Conservation (phyloP, 2,888 invertebrate genomes). For the Acrobasis consociella region DNA sequence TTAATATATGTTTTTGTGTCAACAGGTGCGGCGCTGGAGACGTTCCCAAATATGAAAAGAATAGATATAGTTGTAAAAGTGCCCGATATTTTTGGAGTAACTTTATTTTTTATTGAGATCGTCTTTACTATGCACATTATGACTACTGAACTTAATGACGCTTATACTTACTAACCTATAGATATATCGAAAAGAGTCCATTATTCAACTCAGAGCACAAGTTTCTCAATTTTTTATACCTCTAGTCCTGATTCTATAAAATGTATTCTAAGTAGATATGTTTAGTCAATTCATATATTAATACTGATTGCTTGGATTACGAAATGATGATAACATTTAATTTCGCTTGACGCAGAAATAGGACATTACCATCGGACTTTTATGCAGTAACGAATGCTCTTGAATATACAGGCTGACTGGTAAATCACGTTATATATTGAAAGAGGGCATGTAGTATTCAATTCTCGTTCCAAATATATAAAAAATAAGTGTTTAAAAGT, state of each 20-base stretch:
- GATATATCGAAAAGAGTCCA: conserved; percentile 37
- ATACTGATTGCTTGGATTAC: too few relatives aligned
- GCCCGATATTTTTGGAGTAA: conserved; percentile 73
- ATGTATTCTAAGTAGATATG: neutral
- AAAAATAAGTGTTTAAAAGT: too few relatives aligned
- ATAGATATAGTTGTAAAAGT: conserved; percentile 42
- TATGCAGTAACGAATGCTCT: too few relatives aligned
- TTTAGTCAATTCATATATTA: neutral
- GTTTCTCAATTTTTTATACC: conserved; percentile 20
- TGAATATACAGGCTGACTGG: too few relatives aligned
- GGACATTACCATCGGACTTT: too few relatives aligned
- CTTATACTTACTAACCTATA: conserved; percentile 57
- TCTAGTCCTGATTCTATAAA: conserved; percentile 10
- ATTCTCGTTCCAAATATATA: too few relatives aligned
- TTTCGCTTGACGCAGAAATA: too few relatives aligned
- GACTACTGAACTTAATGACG: conserved; percentile 34
- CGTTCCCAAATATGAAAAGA: conserved; percentile 63
- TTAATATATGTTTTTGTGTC: conserved; percentile 28
- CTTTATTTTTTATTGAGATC: conserved; percentile 63
- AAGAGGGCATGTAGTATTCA: too few relatives aligned
- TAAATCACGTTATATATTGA: too few relatives aligned
- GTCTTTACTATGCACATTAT: conserved; percentile 62
- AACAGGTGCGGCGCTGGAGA: conserved; percentile 66
- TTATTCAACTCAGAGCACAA: conserved; percentile 23
- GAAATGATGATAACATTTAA: too few relatives aligned